These are phyloP conservation scores for Anarhynchus alexandrinus DNA, from an alignment of 2,113 vertebrate species.

Conservation along the genomic window DNA sequence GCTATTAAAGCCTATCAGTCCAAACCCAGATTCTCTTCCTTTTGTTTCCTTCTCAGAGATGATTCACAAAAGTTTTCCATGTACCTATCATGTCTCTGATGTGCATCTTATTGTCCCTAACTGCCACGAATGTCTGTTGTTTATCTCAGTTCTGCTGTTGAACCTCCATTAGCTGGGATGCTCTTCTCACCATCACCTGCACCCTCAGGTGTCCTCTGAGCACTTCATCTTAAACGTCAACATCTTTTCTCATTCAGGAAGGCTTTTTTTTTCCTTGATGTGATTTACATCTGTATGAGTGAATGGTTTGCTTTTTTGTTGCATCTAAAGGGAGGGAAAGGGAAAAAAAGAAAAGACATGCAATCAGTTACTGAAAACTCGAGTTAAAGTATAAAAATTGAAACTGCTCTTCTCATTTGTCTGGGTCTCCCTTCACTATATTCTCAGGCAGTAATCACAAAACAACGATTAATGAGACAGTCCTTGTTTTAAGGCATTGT, in stretches of 20 bases:
- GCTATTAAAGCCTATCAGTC: neutral
- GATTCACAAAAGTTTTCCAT: neutral
- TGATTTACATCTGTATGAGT: neutral
- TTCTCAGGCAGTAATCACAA: constrained; percentile 8
- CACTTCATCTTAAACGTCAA: neutral
- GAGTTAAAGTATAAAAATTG: neutral
- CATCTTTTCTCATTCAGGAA: neutral
- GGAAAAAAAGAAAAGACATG: neutral
- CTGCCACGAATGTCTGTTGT: neutral
- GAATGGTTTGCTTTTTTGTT: neutral
- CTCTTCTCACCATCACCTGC: neutral
- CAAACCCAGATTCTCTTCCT: neutral
- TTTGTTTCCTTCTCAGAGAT: neutral
- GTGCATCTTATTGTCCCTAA: neutral
- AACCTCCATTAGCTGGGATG: neutral
- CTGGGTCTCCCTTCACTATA: neutral
- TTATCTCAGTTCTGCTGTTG: neutral
- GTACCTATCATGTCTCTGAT: neutral
- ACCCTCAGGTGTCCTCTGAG: neutral
- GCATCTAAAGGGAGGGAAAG: neutral
- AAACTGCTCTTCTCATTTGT: neutral
- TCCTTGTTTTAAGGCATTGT: neutral
- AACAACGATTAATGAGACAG: neutral
- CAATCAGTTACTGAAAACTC: neutral
- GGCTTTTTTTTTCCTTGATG: neutral